Conservation (phyloP, 1,140 invertebrate genomes). For the Homarus americanus region DNA sequence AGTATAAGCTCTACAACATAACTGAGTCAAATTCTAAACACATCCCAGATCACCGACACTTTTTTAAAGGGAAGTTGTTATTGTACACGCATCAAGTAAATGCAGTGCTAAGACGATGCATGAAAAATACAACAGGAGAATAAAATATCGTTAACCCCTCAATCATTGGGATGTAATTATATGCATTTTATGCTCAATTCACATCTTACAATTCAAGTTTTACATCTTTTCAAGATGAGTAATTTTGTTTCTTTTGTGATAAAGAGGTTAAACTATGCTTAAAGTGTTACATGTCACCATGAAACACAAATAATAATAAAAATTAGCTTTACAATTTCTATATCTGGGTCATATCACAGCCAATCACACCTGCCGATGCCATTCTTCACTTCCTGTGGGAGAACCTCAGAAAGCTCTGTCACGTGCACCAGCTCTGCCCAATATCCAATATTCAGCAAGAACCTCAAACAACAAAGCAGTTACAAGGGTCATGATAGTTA, state of each 20-base stretch:
- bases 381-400: conserved; percentile 1
- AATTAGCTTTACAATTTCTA: conserved; percentile 55
- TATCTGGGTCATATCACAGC: conserved; percentile 72
- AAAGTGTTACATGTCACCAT: conserved; percentile 43
- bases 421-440: conserved; percentile 34
- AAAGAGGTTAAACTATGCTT: conserved; percentile 54
- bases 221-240: conserved; percentile 58
- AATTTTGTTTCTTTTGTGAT: conserved; percentile 57
- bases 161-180: conserved; percentile 30
- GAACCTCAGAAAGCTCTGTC: conserved; percentile 1
- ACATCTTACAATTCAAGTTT: conserved; percentile 59
- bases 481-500: conserved; percentile 52
- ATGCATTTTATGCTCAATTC: conserved; percentile 51
- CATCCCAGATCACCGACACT: background rate
- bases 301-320: conserved; percentile 46
- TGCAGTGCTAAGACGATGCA: conserved; percentile 56
- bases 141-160: conserved; percentile 39
- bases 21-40: conserved; percentile 27
- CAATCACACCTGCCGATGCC: conserved; percentile 50
- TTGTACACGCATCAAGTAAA: conserved; percentile 26
- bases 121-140: conserved; percentile 45
- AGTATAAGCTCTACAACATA: conserved; percentile 41
- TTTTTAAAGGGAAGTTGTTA: background rate
- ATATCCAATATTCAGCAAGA: conserved; percentile 48
- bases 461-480: conserved; percentile 58